Conservation (phyloP, 2,113 vertebrate species). For the Albula goreensis region DNA sequence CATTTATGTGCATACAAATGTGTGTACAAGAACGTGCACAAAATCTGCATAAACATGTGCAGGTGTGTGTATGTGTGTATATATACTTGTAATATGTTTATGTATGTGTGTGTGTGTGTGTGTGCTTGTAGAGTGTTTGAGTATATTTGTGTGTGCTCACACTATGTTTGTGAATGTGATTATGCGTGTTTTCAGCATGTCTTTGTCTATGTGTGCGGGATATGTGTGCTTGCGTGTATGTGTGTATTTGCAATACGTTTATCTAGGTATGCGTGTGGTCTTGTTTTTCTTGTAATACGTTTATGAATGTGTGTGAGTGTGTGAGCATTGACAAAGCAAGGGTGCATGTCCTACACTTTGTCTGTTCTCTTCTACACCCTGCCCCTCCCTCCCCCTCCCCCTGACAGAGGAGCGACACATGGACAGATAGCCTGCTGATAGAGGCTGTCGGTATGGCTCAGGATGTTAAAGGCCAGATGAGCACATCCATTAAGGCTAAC, state of each 20-base stretch:
- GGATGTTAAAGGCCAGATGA: neutral
- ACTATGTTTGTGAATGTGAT: no score
- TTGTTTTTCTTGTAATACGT: neutral
- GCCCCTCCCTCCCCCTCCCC: neutral
- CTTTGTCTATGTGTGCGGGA: neutral
- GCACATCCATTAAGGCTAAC: conserved; percentile 29
- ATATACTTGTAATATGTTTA: neutral
- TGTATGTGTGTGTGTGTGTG: neutral
- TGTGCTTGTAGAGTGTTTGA: neutral
- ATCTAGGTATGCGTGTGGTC: neutral
- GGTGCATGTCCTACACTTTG: neutral
- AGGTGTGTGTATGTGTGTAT: neutral
- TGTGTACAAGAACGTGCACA: neutral
- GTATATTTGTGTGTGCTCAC: neutral
- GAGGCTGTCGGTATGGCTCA: neutral
- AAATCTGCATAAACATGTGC: no score
- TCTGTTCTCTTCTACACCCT: neutral
- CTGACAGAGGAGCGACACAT: conserved; percentile 4
- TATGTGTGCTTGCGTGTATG: neutral
- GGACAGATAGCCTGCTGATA: conserved; percentile 4
- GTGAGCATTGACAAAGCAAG: neutral
- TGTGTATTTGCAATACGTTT: neutral
- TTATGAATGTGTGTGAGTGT: neutral
- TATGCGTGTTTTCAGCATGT: no score
- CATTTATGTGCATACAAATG: neutral